These are phyloP conservation scores for Camponotus vicinus DNA, from an alignment of 1,140 invertebrate genomes.

Conservation along the genomic window DNA sequence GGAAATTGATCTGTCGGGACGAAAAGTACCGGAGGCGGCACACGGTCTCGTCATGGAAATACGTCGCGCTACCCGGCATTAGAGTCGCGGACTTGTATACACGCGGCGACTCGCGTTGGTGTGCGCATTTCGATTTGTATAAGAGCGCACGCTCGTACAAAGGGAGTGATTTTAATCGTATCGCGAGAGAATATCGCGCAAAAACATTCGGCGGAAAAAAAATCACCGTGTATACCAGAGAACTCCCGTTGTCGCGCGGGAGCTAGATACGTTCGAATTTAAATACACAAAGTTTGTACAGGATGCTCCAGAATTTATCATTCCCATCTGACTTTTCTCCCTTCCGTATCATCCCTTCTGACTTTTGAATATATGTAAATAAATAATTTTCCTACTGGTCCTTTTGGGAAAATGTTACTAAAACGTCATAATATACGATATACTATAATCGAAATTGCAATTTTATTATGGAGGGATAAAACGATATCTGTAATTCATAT, in stretches of 20 bases:
- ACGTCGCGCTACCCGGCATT: constrained; percentile 66
- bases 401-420: neutral
- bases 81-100: constrained; percentile 41
- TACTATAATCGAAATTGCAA: neutral
- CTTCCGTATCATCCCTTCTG: neutral
- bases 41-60: constrained; percentile 69
- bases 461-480: neutral
- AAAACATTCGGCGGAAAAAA: constrained; percentile 47
- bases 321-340: too few relatives aligned
- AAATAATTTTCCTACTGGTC: neutral
- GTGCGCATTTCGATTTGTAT: constrained; percentile 42
- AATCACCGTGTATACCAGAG: neutral
- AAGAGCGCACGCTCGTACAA: constrained; percentile 44
- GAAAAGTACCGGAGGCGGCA: constrained; percentile 65
- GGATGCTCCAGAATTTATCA: neutral
- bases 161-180: constrained; percentile 55
- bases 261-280: constrained; percentile 28
- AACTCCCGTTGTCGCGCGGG: neutral
- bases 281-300: constrained; percentile 49
- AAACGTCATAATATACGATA: neutral
- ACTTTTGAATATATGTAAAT: constrained; percentile 13
- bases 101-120: neutral
- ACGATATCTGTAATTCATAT: neutral
- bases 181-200: constrained; percentile 46
- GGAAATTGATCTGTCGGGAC: constrained; percentile 73